Base-by-base conservation (phyloP, 2,888 invertebrate genomes). In the Amphimallon solstitiale region DNA sequence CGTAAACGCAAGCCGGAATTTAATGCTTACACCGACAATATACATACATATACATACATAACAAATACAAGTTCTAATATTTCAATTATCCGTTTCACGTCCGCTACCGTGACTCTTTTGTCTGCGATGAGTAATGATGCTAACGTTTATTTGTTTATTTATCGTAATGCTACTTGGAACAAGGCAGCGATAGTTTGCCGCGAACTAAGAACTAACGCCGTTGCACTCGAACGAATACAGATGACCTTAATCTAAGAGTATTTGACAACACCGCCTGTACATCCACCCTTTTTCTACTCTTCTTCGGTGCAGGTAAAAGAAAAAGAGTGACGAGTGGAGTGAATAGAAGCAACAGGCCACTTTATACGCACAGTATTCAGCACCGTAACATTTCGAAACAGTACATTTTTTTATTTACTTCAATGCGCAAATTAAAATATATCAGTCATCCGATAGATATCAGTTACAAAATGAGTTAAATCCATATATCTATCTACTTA, bases 1-100 rank as follows among this genome's bases (percentile, higher is more conserved):
- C 63, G 49, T 62, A 66, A 66, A 66, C 63, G 54, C 23, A 23
- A 23, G 61, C 56, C 54, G 56, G 54, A 61, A 63, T 63, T 63
- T 66, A 63, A 66, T 65, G 49, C 51, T 65, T 65, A 65, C 38
- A 34, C 34, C 54, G 38, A 56, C 43, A 56, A 48, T 66, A 35
- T 52, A 19, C 63, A n/a, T n/a, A n/a, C n/a, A n/a, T n/a, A n/a
- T n/a, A n/a, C n/a, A n/a, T n/a, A n/a, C n/a, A n/a, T n/a, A n/a
- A n/a, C n/a, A 29, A 29, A 29, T 29, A 29, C 29, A 40, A 34
- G 43, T 40, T 63, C 63, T 63, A 63, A 63, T 63, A 63, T 63
- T 63, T 60, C 59, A 60, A 60, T 60, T 65, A 60, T 65, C 51
- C 38, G 46, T 48, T 38, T 37, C 48, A 19, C 48, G 48, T 61